Base-by-base conservation (phyloP, 2,797 vertebrate species). In the Erithacus rubecula region DNA sequence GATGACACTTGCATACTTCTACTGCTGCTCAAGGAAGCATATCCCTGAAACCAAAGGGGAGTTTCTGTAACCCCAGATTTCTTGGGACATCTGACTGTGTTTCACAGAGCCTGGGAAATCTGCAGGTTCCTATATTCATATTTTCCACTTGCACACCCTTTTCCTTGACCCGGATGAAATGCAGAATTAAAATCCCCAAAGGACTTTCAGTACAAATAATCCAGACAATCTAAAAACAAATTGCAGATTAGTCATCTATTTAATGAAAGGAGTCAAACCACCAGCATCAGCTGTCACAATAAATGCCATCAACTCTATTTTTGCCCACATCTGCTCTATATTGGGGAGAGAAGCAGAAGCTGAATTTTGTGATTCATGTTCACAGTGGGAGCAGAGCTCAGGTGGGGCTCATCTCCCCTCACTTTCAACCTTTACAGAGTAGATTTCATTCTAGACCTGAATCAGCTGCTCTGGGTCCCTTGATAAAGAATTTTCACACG, bases 91-190 rank as follows among this genome's bases (percentile, higher is more conserved):
- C 65, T 69, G 64, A 67, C 34, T 34, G 18, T 80, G 46, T 71
- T 93, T 95, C 64, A 83, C 62, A 95, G 89, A 95, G 41, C 58
- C 70, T 68, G 47, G 60, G 80, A 92, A 91, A 95, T 10, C 6
- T 69, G 51, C 75, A 94, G 41, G 39, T 91, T 93, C 69, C 78
- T 89, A 55, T 52, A 76, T 85, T 93, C 65, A 9, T 62, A 23
- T 44, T 43, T 77, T 95, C 77, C 74, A 53, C 68, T 44, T 41
- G 55, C 51, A 59, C n/a, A 5, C 39, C 36, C 32, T 92, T 95
- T 83, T 88, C 36, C 75, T 59, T 67, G 58, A 52, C 60, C 69
- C 15, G 44, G 23, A 41, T 47, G 55, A 84, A 80, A 72, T 15
- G 22, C 29, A 90, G 63, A 86, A 83, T 53, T 80, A 51, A 87